Evolutionary conservation across 2,113 vertebrate genomes (phyloP), one percentile per base, ranked within the genome.

Genomic region (Nothobranchius kuhntae): DNA sequence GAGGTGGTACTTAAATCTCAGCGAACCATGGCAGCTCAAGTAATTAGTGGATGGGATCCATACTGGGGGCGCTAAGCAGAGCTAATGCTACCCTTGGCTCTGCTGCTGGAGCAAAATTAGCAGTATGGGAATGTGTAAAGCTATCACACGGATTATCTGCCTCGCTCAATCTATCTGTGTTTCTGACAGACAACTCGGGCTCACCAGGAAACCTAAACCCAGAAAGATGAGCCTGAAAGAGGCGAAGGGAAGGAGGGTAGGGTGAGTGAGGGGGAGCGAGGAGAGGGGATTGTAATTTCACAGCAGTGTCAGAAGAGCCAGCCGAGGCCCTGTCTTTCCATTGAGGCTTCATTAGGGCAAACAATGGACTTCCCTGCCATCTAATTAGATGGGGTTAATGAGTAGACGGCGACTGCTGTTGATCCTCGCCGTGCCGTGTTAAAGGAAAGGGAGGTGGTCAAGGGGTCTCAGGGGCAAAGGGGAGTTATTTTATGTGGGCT

Each of bases 311-410:
- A 93, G 88, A 86, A 88, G 88, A 92, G 90, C 92, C 93, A 90
- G 93, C 93, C 93, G 91, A 93, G 93, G 73, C 93, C 93, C 83
- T 92, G 90, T 89, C 86, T 88, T 95, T 91, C 93, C 92, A 93
- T 94, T 94, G 93, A 95, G 94, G 95, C 94, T 96, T 96, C 95
- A 96, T 98, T 97, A 95, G 93, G 80, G 54, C 92, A 91, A 95
- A 95, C 94, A 95, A 95, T 93, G 93, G 92, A 87, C 87, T 80
- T 90, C 86, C 92, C 93, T 88, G 93, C 92, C 93, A 94, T 96
- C 95, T 95, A 96, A 97, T 98, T 96, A 98, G 96, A 93, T 87
- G 93, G 93, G 94, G 94, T 95, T 98, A 98, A 97, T 97, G 96
- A 96, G 94, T 91, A 96, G 92, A 93, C 91, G 91, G 91, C 89